Evolutionary conservation across 2,113 vertebrate genomes (phyloP).

Genomic region (Callithrix jacchus): DNA sequence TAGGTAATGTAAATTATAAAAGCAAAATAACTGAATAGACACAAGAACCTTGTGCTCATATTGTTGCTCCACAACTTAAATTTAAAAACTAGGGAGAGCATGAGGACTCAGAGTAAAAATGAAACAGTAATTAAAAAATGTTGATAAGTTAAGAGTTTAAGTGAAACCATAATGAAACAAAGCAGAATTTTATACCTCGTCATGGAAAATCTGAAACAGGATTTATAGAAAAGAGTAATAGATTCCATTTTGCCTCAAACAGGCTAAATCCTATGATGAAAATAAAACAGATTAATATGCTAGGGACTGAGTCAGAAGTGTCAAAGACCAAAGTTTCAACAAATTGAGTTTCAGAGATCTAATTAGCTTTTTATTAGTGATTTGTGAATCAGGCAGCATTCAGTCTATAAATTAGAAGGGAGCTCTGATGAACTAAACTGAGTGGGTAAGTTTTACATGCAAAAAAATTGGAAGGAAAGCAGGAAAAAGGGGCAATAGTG

Average conservation of each 20-base stretch:
- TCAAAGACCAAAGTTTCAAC: not conserved
- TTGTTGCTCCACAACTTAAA: not conserved
- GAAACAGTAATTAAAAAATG: not conserved
- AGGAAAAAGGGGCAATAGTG: not conserved
- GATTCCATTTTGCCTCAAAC: not conserved
- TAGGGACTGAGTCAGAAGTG: not conserved
- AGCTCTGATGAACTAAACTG: not conserved
- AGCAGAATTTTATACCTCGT: not conserved
- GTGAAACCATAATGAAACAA: not conserved
- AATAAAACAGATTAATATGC: not conserved
- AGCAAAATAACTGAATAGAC: not conserved
- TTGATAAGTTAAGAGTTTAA: not conserved
- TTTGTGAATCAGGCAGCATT: not conserved
- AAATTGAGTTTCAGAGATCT: not conserved
- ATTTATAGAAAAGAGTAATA: not conserved
- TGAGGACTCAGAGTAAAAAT: not conserved
- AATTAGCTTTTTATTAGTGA: not conserved
- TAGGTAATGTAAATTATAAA: not conserved
- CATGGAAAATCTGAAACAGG: not conserved
- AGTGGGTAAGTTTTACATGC: not conserved
- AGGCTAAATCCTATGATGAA: not conserved
- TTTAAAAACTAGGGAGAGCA: not conserved
- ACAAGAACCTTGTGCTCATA: not conserved
- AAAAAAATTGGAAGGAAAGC: not conserved
- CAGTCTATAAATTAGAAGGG: not conserved